These are phyloP conservation scores for Cantharis flavilabris DNA, from an alignment of 2,888 invertebrate species.

Conservation along the genomic window DNA sequence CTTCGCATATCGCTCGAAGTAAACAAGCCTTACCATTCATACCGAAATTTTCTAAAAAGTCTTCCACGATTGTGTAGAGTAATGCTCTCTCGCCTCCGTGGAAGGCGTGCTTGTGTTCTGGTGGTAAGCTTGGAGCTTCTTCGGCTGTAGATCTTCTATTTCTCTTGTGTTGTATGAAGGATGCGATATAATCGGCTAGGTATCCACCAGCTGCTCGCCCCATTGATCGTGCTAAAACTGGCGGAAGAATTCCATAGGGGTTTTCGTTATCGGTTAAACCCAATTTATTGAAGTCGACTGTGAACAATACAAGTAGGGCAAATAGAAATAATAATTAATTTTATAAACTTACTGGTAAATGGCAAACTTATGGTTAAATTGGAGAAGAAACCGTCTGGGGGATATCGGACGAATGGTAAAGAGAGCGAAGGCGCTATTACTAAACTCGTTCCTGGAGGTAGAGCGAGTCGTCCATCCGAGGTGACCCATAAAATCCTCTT, in stretches of 20 bases:
- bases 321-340: neutral
- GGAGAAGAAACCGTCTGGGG: constrained; percentile 83
- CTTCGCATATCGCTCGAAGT: constrained; percentile 82
- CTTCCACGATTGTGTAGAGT: constrained; percentile 77
- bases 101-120: constrained; percentile 59
- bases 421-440: constrained; percentile 80
- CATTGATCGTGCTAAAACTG: constrained; percentile 76
- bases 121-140: constrained; percentile 52
- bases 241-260: constrained; percentile 80
- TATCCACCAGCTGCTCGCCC: constrained; percentile 72
- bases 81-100: constrained; percentile 85
- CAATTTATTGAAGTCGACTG: constrained; percentile 84
- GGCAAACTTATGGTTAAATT: constrained; percentile 84
- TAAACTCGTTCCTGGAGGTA: constrained; percentile 82
- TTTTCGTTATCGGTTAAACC: constrained; percentile 89
- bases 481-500: constrained; percentile 86
- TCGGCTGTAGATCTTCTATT: constrained; percentile 55
- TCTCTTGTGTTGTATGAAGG: constrained; percentile 67
- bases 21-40: constrained; percentile 82
- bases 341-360: constrained; percentile 74
- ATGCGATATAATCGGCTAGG: constrained; percentile 74
- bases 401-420: constrained; percentile 82
- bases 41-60: constrained; percentile 79
- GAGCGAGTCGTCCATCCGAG: constrained; percentile 79
- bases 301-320: constrained; percentile 30